phyloP scores from a whole-genome alignment of 2,888 invertebrate genomes.

The Gisinianus flammeolus region DNA sequence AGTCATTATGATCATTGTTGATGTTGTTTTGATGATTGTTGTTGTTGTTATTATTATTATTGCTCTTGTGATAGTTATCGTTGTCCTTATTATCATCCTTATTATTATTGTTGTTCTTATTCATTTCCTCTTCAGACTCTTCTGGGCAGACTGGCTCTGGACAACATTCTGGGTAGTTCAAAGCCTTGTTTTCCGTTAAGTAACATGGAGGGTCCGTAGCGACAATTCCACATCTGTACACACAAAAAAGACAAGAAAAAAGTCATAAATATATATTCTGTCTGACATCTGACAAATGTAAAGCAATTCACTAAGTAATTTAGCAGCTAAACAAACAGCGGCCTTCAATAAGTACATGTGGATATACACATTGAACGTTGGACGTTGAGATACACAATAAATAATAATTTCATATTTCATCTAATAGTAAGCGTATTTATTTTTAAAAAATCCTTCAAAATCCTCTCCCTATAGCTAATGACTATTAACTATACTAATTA shows the following conservation, averaged over 20 bases:
- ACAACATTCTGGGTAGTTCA: slow-evolving; percentile 57
- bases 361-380: too few species aligned
- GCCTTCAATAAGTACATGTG: too few species aligned
- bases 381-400: too few species aligned
- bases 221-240: slow-evolving; percentile 54
- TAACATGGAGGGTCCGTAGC: slow-evolving; percentile 55
- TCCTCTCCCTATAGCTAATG: too few species aligned
- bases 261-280: too few species aligned
- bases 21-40: background rate
- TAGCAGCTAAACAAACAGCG: too few species aligned
- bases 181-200: slow-evolving; percentile 46
- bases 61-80: slow-evolving; percentile 30
- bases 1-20: slow-evolving; percentile 1
- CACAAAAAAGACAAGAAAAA: background rate
- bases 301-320: too few species aligned
- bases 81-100: slow-evolving; percentile 28
- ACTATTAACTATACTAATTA: too few species aligned
- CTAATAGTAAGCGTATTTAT: too few species aligned
- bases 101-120: background rate
- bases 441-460: too few species aligned
- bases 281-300: too few species aligned
- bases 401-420: too few species aligned
- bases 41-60: slow-evolving; percentile 25
- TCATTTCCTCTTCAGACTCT: slow-evolving; percentile 28
- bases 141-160: slow-evolving; percentile 54